Evolutionary conservation across 2,113 vertebrate genomes (phyloP).

Genomic region (Equus quagga): DNA sequence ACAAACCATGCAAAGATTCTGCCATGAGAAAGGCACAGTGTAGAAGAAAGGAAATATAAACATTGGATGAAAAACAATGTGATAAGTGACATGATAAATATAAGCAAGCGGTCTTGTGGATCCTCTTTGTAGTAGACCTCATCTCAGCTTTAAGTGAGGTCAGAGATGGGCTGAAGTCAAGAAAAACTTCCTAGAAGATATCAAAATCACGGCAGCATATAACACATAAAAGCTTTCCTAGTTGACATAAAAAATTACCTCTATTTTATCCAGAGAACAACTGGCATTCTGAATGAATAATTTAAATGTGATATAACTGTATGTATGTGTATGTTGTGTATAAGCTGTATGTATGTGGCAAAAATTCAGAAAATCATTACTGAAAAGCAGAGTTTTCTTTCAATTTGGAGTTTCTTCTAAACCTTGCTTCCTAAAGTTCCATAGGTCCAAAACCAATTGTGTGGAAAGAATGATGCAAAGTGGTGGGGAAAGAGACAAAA

Average conservation of each 20-base stretch:
- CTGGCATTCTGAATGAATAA: background rate
- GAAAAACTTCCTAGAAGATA: background rate
- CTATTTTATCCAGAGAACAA: background rate
- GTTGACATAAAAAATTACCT: background rate
- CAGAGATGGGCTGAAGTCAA: background rate
- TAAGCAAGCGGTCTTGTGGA: background rate
- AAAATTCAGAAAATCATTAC: background rate
- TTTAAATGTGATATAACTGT: background rate
- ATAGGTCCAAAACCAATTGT: background rate
- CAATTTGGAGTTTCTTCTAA: background rate
- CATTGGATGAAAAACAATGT: background rate
- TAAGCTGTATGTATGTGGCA: background rate
- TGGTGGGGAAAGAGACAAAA: background rate
- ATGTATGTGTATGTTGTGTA: background rate
- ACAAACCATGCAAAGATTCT: background rate
- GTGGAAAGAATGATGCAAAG: background rate
- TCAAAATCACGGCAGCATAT: background rate
- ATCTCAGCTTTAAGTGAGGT: background rate
- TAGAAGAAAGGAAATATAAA: background rate
- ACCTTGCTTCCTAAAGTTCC: background rate
- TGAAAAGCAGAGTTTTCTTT: background rate
- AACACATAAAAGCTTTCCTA: background rate
- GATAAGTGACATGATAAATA: background rate
- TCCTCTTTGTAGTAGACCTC: background rate
- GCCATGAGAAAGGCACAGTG: background rate